Evolutionary conservation across 2,113 vertebrate genomes (phyloP).

Genomic region (Talpa occidentalis): DNA sequence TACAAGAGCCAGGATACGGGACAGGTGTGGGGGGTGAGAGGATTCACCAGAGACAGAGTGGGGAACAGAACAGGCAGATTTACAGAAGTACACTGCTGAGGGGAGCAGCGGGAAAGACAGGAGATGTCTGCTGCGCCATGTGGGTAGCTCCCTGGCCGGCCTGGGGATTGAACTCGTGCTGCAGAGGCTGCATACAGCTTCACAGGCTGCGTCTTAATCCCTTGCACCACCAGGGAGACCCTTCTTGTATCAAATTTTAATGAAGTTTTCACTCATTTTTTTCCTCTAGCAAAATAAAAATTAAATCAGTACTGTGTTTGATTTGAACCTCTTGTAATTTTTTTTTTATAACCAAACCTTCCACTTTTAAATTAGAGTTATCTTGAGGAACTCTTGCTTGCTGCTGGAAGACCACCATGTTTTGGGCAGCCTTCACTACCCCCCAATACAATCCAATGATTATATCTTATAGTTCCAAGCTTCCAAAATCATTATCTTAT

Average conservation of each 20-base stretch:
- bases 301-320: not conserved
- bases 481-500: not conserved
- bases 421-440: not conserved
- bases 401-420: not conserved
- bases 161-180: no score
- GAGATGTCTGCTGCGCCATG: no score
- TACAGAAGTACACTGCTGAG: no score
- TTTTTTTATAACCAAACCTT: not conserved
- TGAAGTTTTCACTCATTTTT: not conserved
- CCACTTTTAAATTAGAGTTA: not conserved
- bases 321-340: conserved; percentile 11
- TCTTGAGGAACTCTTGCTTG: not conserved
- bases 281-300: conserved; percentile 8
- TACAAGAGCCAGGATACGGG: no score
- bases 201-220: no score
- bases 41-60: no score
- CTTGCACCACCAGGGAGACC: no score
- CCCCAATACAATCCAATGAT: not conserved
- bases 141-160: no score
- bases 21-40: no score
- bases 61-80: no score
- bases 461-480: not conserved
- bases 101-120: no score
- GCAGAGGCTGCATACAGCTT: no score
- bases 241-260: not conserved